Evolutionary conservation across 2,113 vertebrate species (phyloP).

Genomic region (Protobothrops flavoviridis): DNA sequence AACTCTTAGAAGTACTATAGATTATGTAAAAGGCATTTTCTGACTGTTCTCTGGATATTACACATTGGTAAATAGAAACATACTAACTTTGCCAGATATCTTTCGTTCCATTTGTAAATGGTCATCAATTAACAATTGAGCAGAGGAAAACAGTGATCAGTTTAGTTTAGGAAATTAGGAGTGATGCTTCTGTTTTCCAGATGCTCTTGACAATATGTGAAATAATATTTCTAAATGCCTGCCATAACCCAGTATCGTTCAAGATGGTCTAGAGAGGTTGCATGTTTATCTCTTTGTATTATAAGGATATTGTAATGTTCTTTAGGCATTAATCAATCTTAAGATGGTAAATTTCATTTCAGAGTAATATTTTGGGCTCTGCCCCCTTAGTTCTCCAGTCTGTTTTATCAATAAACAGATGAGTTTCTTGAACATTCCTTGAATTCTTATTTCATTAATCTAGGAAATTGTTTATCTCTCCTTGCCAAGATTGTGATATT

Average conservation of each 20-base stretch:
- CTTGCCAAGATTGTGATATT: conserved; percentile 53
- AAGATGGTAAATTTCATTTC: background rate
- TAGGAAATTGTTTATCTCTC: conserved; percentile 37
- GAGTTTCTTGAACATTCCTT: background rate
- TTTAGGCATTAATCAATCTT: background rate
- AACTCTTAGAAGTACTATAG: background rate
- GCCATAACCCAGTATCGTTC: conserved; percentile 6
- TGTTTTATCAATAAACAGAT: conserved; percentile 4
- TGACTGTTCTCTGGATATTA: background rate
- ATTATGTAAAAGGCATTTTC: background rate
- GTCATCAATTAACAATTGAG: background rate
- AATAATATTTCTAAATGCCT: conserved; percentile 9
- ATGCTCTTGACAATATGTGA: background rate
- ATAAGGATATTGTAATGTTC: background rate
- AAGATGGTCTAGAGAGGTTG: background rate
- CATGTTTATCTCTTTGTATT: background rate
- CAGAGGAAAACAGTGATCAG: background rate
- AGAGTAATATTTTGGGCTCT: background rate
- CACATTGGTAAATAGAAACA: background rate
- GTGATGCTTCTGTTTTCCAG: background rate
- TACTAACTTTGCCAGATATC: background rate
- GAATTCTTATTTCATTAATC: conserved; percentile 59
- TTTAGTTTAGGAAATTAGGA: background rate
- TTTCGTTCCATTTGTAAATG: background rate
- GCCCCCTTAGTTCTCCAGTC: background rate